A percentile compares a stretch with the other conserved stretches of the same genome.
phyloP scores from a whole-genome alignment of 2,797 vertebrate species.

The Trematomus bernacchii region DNA sequence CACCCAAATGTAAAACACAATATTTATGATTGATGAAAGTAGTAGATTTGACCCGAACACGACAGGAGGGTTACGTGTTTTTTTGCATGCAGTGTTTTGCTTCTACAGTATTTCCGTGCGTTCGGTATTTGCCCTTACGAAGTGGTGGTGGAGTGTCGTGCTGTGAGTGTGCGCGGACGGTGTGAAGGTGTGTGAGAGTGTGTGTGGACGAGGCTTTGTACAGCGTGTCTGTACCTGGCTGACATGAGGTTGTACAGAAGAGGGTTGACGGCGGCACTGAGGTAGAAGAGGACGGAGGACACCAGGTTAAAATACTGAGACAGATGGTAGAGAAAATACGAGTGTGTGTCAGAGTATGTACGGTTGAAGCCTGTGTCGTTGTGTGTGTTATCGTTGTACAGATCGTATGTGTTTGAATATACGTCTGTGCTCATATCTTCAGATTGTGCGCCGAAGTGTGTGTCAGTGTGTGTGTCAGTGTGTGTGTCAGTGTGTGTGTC shows the following conservation, averaged over 20 bases:
- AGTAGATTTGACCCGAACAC: too few species aligned
- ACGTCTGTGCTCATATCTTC: not conserved
- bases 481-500: not conserved
- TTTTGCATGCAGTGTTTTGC: slow-evolving; percentile 13
- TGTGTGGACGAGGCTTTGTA: slow-evolving; percentile 75
- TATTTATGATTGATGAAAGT: too few species aligned
- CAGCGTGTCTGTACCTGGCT: slow-evolving; percentile 79
- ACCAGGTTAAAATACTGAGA: slow-evolving; percentile 88
- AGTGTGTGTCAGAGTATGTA: slow-evolving; percentile 29
- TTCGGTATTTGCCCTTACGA: slow-evolving; percentile 29
- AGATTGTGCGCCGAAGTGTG: not conserved
- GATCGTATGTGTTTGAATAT: not conserved
- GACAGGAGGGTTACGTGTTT: not conserved
- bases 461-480: slow-evolving; percentile 1
- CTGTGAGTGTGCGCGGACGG: slow-evolving; percentile 34
- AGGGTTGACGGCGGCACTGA: slow-evolving; percentile 87
- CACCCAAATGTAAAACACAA: too few species aligned
- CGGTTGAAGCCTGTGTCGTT: slow-evolving; percentile 16
- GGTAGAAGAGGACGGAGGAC: slow-evolving; percentile 87
- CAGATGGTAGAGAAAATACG: slow-evolving; percentile 77
- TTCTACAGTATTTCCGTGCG: not conserved
- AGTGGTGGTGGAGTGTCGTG: slow-evolving; percentile 62
- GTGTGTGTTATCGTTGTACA: not conserved
- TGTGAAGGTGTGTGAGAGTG: slow-evolving; percentile 25
- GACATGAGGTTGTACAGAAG: slow-evolving; percentile 88